phyloP scores from a whole-genome alignment of 1,140 invertebrate species.

The Drosophila subpulchrella region DNA sequence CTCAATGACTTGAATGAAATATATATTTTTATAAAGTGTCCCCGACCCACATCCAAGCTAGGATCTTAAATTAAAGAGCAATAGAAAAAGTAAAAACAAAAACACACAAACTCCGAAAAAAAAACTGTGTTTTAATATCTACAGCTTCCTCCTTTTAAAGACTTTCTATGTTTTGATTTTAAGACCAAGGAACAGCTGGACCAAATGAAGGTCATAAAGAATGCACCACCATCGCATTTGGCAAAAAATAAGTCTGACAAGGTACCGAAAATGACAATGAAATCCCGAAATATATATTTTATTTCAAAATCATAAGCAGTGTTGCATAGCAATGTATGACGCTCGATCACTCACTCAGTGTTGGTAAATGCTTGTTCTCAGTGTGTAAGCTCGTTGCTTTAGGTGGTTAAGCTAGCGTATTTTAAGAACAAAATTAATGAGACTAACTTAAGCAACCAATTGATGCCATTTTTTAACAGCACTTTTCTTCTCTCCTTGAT shows the following conservation, averaged over 20 bases:
- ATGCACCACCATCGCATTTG: slow-evolving; percentile 92
- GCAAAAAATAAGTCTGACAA: slow-evolving; percentile 94
- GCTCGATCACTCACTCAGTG: slow-evolving; percentile 56
- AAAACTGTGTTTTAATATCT: slow-evolving; percentile 26
- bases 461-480: slow-evolving; percentile 66
- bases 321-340: slow-evolving; percentile 36
- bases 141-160: background rate
- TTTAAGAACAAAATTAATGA: slow-evolving; percentile 19
- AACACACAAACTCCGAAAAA: background rate
- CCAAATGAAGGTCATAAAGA: slow-evolving; percentile 90
- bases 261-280: slow-evolving; percentile 86
- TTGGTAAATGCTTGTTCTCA: slow-evolving; percentile 63
- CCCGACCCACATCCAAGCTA: slow-evolving; percentile 7
- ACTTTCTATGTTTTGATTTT: slow-evolving; percentile 39
- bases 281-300: background rate
- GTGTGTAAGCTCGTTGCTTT: slow-evolving; percentile 32
- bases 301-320: slow-evolving; percentile 5
- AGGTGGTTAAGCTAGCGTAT: slow-evolving; percentile 33
- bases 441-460: slow-evolving; percentile 57
- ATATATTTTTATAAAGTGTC: slow-evolving; percentile 55
- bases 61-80: slow-evolving; percentile 13
- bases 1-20: slow-evolving; percentile 39
- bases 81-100: slow-evolving; percentile 27
- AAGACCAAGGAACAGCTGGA: slow-evolving; percentile 88
- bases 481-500: slow-evolving; percentile 65